phyloP scores from a whole-genome alignment of 2,797 vertebrate genomes.

The Gymnoscopelus braueri region DNA sequence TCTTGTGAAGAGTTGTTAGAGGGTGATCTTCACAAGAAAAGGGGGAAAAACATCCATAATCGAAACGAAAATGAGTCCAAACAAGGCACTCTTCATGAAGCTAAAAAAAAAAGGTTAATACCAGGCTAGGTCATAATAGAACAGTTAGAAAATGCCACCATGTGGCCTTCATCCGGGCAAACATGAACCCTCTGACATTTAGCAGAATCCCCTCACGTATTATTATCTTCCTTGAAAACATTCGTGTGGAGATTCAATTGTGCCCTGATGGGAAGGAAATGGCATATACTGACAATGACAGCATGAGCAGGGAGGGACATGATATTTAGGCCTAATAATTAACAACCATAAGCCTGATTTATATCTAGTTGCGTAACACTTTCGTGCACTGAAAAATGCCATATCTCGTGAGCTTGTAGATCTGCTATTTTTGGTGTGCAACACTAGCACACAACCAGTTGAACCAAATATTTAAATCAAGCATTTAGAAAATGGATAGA shows the following conservation, averaged over 20 bases:
- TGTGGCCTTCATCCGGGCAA: neutral
- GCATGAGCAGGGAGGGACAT: neutral
- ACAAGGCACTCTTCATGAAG: slow-evolving; percentile 4
- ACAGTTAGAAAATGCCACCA: neutral
- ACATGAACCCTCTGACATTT: neutral
- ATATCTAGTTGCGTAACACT: no score
- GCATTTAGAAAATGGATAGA: neutral
- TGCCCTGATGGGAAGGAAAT: slow-evolving; percentile 2
- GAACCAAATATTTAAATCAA: no score
- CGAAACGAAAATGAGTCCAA: no score
- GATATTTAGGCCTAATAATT: neutral
- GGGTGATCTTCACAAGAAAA: no score
- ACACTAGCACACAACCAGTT: no score
- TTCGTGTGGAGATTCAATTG: neutral
- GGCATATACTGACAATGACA: neutral
- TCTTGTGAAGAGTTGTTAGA: no score
- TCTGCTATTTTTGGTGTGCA: no score
- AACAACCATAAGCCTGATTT: no score
- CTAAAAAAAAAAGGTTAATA: slow-evolving; percentile 2
- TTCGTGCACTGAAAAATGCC: no score
- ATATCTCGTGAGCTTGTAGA: no score
- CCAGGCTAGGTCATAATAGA: neutral
- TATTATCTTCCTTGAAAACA: slow-evolving; percentile 6
- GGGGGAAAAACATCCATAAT: no score
- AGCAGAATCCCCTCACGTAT: neutral